Percentiles rank a stretch among this genome's conserved stretches.
Conservation (phyloP, 2,888 invertebrate species). For the Pelosia muscerda region DNA sequence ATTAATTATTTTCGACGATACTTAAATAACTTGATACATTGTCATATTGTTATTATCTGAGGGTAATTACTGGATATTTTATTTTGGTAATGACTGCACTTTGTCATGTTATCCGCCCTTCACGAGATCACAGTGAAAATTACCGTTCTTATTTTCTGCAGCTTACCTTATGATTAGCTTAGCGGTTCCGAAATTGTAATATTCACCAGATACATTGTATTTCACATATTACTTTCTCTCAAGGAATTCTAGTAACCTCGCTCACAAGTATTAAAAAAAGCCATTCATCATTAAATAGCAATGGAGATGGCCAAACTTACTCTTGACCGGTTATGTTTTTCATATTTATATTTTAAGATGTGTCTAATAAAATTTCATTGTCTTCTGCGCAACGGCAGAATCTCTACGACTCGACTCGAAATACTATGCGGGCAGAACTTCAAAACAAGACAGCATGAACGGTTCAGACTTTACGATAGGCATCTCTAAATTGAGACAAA, state of each 20-base stretch:
- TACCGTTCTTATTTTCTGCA: neutral
- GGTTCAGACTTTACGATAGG: neutral
- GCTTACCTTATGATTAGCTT: neutral
- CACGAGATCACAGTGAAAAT: neutral
- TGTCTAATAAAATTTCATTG: too few species aligned
- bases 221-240: neutral
- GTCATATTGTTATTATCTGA: slow-evolving; percentile 11
- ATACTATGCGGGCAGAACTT: neutral
- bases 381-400: neutral
- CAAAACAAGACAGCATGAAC: neutral
- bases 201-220: neutral
- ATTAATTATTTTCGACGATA: slow-evolving; percentile 43
- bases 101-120: neutral
- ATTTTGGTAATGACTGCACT: slow-evolving; percentile 14
- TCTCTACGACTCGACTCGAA: too few species aligned
- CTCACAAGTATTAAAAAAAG: too few species aligned
- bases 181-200: neutral
- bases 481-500: slow-evolving; percentile 4
- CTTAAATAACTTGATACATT: slow-evolving; percentile 27
- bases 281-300: too few species aligned
- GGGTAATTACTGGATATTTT: slow-evolving; percentile 6
- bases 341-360: too few species aligned
- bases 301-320: too few species aligned
- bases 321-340: too few species aligned
- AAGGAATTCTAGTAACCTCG: too few species aligned